Percentiles rank a stretch among this genome's conserved stretches.
phyloP scores from a whole-genome alignment of 2,888 invertebrate species.

The Leucophenga montana region DNA sequence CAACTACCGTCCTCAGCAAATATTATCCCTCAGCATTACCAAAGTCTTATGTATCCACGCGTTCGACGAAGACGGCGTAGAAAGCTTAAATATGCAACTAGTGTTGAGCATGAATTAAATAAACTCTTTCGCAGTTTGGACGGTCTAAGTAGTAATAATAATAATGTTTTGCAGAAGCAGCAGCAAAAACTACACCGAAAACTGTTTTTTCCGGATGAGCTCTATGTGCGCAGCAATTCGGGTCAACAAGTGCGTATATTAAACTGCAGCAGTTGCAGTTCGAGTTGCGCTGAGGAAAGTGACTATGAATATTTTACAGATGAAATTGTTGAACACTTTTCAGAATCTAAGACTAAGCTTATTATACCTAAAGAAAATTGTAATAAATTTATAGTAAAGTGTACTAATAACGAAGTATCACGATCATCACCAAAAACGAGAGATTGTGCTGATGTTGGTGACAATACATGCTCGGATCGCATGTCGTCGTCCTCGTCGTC shows the following conservation, averaged over 20 bases:
- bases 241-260: conserved; percentile 49
- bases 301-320: conserved; percentile 37
- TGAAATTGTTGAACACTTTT: conserved; percentile 27
- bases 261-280: conserved; percentile 62
- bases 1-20: too few species aligned
- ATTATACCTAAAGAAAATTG: too few species aligned
- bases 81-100: background rate
- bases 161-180: background rate
- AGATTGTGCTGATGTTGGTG: conserved; percentile 6
- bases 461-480: too few species aligned
- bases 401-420: too few species aligned
- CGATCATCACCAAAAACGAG: conserved; percentile 4
- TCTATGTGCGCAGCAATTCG: conserved; percentile 40
- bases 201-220: conserved; percentile 62
- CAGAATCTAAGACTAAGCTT: too few species aligned
- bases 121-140: conserved; percentile 5
- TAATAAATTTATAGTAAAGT: too few species aligned
- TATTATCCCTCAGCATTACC: too few species aligned
- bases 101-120: background rate
- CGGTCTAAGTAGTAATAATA: conserved; percentile 42
- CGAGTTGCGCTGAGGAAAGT: conserved; percentile 45
- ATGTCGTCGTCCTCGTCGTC: background rate
- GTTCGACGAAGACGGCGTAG: conserved; percentile 27
- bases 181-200: conserved; percentile 49
- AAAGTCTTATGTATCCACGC: conserved; percentile 22